Percentiles rank a stretch among this genome's conserved stretches.
Evolutionary conservation across 2,797 vertebrate genomes (phyloP).

Genomic region (Pygocentrus nattereri): DNA sequence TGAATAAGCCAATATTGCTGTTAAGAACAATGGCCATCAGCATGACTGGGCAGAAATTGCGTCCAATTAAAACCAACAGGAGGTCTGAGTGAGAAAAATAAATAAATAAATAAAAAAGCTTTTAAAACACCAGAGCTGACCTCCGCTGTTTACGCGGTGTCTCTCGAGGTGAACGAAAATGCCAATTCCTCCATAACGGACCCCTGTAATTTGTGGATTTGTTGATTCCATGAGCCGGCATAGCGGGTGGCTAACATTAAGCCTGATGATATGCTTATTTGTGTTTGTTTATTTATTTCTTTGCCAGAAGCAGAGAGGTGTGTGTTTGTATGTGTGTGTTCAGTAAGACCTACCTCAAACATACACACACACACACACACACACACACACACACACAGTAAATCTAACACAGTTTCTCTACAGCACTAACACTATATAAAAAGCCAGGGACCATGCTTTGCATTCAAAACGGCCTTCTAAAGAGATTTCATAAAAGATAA

Average conservation of each 20-base stretch:
- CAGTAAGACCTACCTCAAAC: no score
- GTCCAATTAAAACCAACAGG: slow-evolving; percentile 19
- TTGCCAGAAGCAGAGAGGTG: neutral
- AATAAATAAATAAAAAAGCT: neutral
- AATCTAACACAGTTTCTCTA: no score
- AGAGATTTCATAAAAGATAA: no score
- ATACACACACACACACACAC: no score
- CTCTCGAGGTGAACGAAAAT: neutral
- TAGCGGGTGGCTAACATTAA: slow-evolving; percentile 8
- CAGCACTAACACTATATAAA: no score
- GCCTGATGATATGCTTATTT: slow-evolving; percentile 12
- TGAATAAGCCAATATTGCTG: neutral
- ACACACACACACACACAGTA: no score
- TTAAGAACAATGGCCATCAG: neutral
- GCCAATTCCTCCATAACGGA: neutral
- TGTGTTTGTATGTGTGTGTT: no score
- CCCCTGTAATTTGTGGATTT: neutral
- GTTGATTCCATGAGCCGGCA: neutral
- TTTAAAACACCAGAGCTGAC: neutral
- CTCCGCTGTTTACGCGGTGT: neutral
- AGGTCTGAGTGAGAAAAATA: neutral
- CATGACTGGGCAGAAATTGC: neutral
- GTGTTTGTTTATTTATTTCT: slow-evolving; percentile 14
- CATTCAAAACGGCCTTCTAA: no score
- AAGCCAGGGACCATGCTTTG: no score